Evolutionary conservation across 1,140 invertebrate species (phyloP).

Genomic region (Drosophila kurseongensis): DNA sequence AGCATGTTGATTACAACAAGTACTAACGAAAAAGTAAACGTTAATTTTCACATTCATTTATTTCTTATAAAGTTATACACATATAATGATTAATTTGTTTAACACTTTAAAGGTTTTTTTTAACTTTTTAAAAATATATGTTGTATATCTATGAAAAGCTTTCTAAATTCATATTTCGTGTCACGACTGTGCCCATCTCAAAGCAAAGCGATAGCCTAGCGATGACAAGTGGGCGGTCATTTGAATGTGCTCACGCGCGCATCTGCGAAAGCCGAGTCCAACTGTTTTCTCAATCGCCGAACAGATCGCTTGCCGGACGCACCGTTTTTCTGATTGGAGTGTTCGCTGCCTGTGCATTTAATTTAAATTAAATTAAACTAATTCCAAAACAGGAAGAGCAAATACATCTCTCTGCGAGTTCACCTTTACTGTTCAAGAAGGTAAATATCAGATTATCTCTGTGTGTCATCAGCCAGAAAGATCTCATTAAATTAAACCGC

Average conservation of each 20-base stretch:
- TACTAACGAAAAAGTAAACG: too few species aligned
- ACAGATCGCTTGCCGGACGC: constrained; percentile 16
- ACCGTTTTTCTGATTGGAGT: constrained; percentile 34
- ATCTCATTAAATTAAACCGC: neutral
- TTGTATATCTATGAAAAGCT: too few species aligned
- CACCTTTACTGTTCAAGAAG: constrained; percentile 40
- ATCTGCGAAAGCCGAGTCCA: neutral
- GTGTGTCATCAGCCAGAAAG: constrained; percentile 10
- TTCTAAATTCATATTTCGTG: too few species aligned
- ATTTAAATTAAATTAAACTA: constrained; percentile 59
- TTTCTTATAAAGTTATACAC: too few species aligned
- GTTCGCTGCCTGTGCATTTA: constrained; percentile 74
- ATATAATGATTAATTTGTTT: too few species aligned
- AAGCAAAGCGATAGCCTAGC: too few species aligned
- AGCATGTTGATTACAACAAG: too few species aligned
- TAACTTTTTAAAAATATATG: too few species aligned
- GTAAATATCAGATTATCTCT: constrained; percentile 45
- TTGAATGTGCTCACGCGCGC: neutral
- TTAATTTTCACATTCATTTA: too few species aligned
- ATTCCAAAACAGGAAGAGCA: constrained; percentile 72
- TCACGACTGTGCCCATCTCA: too few species aligned
- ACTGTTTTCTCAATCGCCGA: constrained; percentile 15
- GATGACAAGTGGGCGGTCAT: too few species aligned
- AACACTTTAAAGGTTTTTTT: too few species aligned
- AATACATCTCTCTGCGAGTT: constrained; percentile 34